A percentile compares a stretch with the other conserved stretches of the same genome.
phyloP scores from a whole-genome alignment of 1,140 invertebrate genomes.

The Drosophila paulistorum region DNA sequence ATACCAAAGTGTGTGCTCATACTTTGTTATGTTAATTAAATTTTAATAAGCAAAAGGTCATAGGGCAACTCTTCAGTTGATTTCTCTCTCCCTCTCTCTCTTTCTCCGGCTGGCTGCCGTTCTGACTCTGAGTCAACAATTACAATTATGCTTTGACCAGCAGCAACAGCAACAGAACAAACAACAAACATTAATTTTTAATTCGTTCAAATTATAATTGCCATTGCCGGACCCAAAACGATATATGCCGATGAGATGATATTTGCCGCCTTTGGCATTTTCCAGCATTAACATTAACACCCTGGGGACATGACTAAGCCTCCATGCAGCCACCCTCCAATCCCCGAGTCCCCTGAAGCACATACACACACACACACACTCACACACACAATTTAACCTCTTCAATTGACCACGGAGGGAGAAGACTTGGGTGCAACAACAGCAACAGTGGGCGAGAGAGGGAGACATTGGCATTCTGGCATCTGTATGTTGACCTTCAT shows the following conservation, averaged over 20 bases:
- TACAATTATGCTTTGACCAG: conserved; percentile 69
- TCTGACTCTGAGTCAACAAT: conserved; percentile 57
- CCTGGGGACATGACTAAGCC: conserved; percentile 68
- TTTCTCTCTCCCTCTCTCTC: not conserved
- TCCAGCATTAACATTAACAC: conserved; percentile 67
- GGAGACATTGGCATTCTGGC: conserved; percentile 3
- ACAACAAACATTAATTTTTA: conserved; percentile 74
- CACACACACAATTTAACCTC: conserved; percentile 69
- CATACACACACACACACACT: conserved; percentile 27
- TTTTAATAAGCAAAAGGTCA: conserved; percentile 21
- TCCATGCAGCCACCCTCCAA: not conserved
- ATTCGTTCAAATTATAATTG: conserved; percentile 78
- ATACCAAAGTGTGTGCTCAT: not conserved
- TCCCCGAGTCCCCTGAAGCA: not conserved
- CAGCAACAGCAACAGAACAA: conserved; percentile 57
- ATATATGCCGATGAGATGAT: conserved; percentile 23
- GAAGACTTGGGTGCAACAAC: conserved; percentile 11
- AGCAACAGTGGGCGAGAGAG: too few relatives aligned
- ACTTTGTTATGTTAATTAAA: conserved; percentile 22
- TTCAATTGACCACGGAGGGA: conserved; percentile 63
- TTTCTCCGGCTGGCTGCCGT: conserved; percentile 9
- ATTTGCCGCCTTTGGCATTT: conserved; percentile 47
- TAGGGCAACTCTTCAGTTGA: conserved; percentile 12
- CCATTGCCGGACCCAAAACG: conserved; percentile 41
- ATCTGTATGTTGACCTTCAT: conserved; percentile 67